These are phyloP conservation scores for Trichoplusia ni DNA, from an alignment of 1,140 invertebrate genomes.

Conservation along the genomic window DNA sequence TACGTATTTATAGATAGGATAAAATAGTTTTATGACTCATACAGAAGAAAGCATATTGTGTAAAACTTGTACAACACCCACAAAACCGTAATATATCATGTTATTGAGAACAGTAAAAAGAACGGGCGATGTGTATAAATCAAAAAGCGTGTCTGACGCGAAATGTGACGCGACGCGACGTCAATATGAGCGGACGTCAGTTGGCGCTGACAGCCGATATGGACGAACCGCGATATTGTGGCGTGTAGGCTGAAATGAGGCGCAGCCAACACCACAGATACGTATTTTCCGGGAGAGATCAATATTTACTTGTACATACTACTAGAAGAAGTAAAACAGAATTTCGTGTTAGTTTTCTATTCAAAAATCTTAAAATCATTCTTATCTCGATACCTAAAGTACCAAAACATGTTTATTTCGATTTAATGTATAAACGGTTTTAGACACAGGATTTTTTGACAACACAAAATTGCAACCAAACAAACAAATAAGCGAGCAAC, in stretches of 20 bases:
- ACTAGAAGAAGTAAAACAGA: too few species aligned
- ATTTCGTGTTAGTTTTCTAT: too few species aligned
- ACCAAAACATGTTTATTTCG: too few species aligned
- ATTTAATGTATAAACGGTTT: too few species aligned
- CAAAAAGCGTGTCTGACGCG: conserved; percentile 18
- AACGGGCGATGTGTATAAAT: conserved; percentile 9
- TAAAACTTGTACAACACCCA: neutral
- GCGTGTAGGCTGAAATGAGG: neutral
- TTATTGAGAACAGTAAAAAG: neutral
- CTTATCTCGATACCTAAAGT: too few species aligned
- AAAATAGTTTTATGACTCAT: too few species aligned
- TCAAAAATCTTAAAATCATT: too few species aligned
- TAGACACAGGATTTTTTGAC: too few species aligned
- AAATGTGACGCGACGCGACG: conserved; percentile 22
- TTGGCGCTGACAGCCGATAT: conserved; percentile 32
- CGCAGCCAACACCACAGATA: neutral
- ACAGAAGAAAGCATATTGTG: neutral
- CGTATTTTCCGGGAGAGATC: neutral
- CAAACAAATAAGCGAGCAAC: neutral
- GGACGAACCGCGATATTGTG: conserved; percentile 18
- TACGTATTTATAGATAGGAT: too few species aligned
- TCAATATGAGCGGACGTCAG: conserved; percentile 24
- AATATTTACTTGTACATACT: neutral
- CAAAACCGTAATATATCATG: neutral
- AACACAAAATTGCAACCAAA: neutral